Evolutionary conservation across 2,888 invertebrate genomes (phyloP), one percentile per base, ranked within the genome.

Genomic region (Tipula vernalis): DNA sequence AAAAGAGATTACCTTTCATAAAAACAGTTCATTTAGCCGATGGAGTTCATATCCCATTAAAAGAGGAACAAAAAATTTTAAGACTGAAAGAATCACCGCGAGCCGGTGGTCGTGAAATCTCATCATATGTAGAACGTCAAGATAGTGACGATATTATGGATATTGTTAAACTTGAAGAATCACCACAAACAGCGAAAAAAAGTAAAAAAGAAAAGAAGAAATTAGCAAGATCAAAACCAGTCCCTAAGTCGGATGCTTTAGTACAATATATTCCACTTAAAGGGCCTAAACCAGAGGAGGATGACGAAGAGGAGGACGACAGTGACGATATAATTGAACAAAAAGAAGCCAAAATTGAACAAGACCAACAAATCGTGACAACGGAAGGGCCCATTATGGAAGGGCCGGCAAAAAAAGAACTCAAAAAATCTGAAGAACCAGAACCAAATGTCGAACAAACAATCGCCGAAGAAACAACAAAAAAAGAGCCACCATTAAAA

Each of bases 31-130:
- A 90, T 12, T 88, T 92, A 36, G 90, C 90, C 42, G 90, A 91
- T 87, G 90, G 91, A 88, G 94, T 93, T 39, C 84, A 84, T 39
- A 89, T 92, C 92, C 90, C 86, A 36, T 51, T 86, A 8, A 36
- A 51, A 13, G 86, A 86, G 13, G 85, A 85, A 28, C 94, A 94
- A 89, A 94, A 94, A 91, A 94, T 94, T 88, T 91, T 94, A 88
- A 93, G 93, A 87, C 90, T 94, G 18, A 93, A 93, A 90, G 93
- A 93, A 47, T 94, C 94, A n/a, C 94, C 94, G 13, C 93, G 94
- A 86, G 93, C 94, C 36, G 92, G 93, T 5, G 91, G 94, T 87
- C 90, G 91, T 87, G 91, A 92, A 86, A 92, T 92, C 57, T 90
- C 92, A 2, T 91, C 91, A 86, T 92, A 91, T 57, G 90, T 92